Evolutionary conservation across 1,140 invertebrate species (phyloP).

Genomic region (Pectinophora gossypiella): DNA sequence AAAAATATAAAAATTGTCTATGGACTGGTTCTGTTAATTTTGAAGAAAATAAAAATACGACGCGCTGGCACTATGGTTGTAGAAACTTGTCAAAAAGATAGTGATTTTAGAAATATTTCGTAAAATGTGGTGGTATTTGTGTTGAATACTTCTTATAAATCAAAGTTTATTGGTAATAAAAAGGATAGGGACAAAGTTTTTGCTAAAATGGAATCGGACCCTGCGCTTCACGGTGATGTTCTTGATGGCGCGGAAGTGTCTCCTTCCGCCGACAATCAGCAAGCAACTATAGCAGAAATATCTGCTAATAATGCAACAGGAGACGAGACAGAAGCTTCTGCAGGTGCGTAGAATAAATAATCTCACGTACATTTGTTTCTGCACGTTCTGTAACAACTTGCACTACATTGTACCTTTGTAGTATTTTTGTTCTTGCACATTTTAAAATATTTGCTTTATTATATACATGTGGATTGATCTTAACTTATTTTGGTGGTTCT

Average conservation of each 20-base stretch:
- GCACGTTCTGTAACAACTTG: too few species aligned
- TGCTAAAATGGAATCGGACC: slow-evolving; percentile 63
- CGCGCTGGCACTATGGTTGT: slow-evolving; percentile 43
- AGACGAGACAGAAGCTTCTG: slow-evolving; percentile 48
- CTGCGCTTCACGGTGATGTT: slow-evolving; percentile 54
- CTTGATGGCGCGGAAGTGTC: slow-evolving; percentile 70
- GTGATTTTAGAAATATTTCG: slow-evolving; percentile 33
- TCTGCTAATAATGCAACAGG: slow-evolving; percentile 53
- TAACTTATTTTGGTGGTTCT: too few species aligned
- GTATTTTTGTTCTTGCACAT: too few species aligned
- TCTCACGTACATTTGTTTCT: background rate
- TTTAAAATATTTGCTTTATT: too few species aligned
- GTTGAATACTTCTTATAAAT: slow-evolving; percentile 38
- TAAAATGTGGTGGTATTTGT: slow-evolving; percentile 38
- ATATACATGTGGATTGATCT: too few species aligned
- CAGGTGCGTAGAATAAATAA: slow-evolving; percentile 1
- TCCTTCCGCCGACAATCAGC: slow-evolving; percentile 55
- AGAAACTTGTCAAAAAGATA: slow-evolving; percentile 50
- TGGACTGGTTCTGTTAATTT: too few species aligned
- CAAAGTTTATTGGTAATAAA: slow-evolving; percentile 53
- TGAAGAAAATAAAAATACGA: slow-evolving; percentile 27
- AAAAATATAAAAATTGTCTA: background rate
- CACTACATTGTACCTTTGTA: too few species aligned
- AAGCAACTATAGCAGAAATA: slow-evolving; percentile 51
- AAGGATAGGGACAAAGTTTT: slow-evolving; percentile 18